phyloP scores from a whole-genome alignment of 2,113 vertebrate genomes.

The Python bivittatus region DNA sequence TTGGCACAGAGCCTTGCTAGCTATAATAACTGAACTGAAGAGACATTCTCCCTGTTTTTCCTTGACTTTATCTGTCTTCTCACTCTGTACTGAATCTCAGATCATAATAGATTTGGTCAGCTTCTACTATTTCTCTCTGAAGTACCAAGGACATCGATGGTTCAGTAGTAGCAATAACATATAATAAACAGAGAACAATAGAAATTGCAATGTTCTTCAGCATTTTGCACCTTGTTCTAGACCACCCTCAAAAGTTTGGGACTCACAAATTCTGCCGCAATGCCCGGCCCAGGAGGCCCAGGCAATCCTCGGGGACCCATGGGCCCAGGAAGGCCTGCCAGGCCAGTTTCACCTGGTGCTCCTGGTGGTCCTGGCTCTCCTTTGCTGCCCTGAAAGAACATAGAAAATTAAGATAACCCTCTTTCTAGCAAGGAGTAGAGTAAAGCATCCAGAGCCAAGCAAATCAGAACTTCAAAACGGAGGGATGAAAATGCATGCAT shows the following conservation, averaged over 20 bases:
- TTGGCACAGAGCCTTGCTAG: not conserved
- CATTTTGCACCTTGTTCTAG: not conserved
- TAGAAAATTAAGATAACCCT: not conserved
- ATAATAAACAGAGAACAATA: not conserved
- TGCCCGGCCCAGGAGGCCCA: constrained; percentile 78
- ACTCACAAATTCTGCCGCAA: constrained; percentile 90
- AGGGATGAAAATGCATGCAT: not conserved
- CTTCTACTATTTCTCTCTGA: not conserved
- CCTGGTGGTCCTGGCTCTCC: constrained; percentile 79
- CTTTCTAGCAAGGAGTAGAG: not conserved
- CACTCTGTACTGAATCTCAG: not conserved
- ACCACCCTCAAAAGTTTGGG: not conserved
- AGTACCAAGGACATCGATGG: not conserved
- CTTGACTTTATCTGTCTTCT: not conserved
- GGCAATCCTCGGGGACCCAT: constrained; percentile 85
- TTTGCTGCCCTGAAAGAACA: constrained; percentile 76
- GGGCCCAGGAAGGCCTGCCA: constrained; percentile 87
- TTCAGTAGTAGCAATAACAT: not conserved
- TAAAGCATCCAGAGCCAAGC: not conserved
- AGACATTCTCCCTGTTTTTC: not conserved
- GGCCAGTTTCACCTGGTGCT: constrained; percentile 75
- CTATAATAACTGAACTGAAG: not conserved
- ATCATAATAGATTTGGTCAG: not conserved
- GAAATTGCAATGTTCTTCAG: not conserved
- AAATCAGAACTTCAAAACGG: not conserved